These are phyloP conservation scores for Gortyna flavago DNA, from an alignment of 2,888 invertebrate species.

Conservation along the genomic window DNA sequence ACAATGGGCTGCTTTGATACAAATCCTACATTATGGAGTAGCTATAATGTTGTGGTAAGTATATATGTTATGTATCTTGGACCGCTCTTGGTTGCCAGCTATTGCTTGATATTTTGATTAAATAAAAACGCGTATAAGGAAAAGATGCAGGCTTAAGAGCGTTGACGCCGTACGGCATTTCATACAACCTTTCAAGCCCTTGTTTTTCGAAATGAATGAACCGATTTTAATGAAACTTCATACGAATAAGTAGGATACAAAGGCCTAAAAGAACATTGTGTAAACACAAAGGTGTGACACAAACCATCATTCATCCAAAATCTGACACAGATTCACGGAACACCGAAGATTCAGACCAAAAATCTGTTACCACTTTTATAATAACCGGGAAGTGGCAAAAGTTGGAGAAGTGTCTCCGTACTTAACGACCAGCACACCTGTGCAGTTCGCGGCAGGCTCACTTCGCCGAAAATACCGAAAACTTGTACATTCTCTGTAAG, in stretches of 20 bases:
- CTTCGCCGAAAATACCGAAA: constrained; percentile 44
- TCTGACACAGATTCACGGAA: background rate
- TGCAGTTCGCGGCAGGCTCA: constrained; percentile 36
- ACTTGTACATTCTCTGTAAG: constrained; percentile 45
- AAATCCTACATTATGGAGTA: constrained; percentile 55
- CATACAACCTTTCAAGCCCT: too few relatives aligned
- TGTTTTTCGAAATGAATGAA: too few relatives aligned
- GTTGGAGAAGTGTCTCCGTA: constrained; percentile 42
- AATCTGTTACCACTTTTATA: constrained; percentile 43
- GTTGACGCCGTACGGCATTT: too few relatives aligned
- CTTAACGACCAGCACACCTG: constrained; percentile 60
- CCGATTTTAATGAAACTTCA: too few relatives aligned
- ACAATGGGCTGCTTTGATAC: constrained; percentile 67
- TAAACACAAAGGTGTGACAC: background rate
- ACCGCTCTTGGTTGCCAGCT: background rate
- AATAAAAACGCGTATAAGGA: too few relatives aligned
- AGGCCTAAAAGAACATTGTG: too few relatives aligned
- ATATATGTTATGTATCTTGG: background rate
- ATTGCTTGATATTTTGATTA: background rate
- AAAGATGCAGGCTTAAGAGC: too few relatives aligned
- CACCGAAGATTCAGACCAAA: constrained; percentile 8
- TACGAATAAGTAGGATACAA: too few relatives aligned
- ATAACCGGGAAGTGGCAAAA: constrained; percentile 39
- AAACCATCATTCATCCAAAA: background rate
- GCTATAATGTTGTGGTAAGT: background rate